Conservation (phyloP, 1,140 invertebrate species). For the Hermetia illucens region DNA sequence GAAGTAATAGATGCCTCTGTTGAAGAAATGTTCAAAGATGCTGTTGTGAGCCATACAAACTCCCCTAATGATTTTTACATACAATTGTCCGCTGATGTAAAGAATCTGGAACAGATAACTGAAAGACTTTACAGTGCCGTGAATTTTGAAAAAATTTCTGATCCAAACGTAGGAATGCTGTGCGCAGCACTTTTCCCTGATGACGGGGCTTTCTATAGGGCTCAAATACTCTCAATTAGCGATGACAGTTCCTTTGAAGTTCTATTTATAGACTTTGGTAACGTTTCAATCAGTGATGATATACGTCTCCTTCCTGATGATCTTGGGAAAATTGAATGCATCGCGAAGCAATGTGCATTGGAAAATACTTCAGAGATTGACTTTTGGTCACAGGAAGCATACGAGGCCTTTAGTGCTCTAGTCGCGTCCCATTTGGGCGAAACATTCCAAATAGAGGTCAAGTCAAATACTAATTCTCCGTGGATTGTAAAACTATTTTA, state of each 20-base stretch:
- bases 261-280: constrained; percentile 60
- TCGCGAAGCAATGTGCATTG: constrained; percentile 47
- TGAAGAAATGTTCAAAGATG: too few relatives aligned
- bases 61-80: constrained; percentile 16
- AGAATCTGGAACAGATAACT: constrained; percentile 13
- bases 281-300: constrained; percentile 43
- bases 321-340: constrained; percentile 36
- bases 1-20: too few relatives aligned
- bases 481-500: constrained; percentile 20
- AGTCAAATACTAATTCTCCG: constrained; percentile 14
- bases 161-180: constrained; percentile 10
- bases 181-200: constrained; percentile 16
- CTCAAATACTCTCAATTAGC: constrained; percentile 10
- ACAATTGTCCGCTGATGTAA: constrained; percentile 14
- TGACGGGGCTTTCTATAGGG: constrained; percentile 16
- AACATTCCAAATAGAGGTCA: constrained; percentile 28
- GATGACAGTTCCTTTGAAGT: constrained; percentile 36
- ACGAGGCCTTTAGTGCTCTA: constrained; percentile 43
- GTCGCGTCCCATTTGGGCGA: constrained; percentile 21
- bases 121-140: constrained; percentile 11
- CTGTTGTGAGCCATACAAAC: constrained; percentile 17
- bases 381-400: constrained; percentile 40
- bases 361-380: constrained; percentile 40
- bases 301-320: constrained; percentile 47
- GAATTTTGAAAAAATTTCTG: constrained; percentile 6